Conservation (phyloP, 37 sponge, comb jelly and placozoan species). For the Diacarnus erythraeanus region DNA sequence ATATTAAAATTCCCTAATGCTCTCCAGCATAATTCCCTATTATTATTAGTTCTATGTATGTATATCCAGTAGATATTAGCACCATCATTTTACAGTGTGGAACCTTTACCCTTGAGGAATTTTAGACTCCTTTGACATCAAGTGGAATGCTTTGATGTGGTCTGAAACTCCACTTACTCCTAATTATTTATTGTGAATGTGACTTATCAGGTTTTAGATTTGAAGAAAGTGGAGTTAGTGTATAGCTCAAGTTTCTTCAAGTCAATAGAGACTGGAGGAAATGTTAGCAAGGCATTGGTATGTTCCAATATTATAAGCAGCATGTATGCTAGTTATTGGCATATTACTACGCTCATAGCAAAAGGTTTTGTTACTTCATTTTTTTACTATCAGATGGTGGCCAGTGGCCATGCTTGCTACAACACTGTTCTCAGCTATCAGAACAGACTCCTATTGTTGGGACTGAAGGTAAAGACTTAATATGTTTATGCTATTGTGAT, state of each 20-base stretch:
- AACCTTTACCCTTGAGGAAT: no score
- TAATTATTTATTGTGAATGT: not conserved
- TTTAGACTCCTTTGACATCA: no score
- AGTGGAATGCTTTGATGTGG: no score
- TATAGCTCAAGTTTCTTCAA: slow-evolving; percentile 82
- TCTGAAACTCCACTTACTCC: not conserved
- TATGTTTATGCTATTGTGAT: not conserved
- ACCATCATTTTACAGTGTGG: no score
- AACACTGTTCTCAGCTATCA: slow-evolving; percentile 58
- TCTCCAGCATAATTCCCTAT: no score
- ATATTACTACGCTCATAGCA: not conserved
- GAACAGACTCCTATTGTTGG: slow-evolving; percentile 53
- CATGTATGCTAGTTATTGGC: not conserved
- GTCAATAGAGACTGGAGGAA: slow-evolving; percentile 82
- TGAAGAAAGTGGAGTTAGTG: slow-evolving; percentile 65
- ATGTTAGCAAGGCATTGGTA: slow-evolving; percentile 78
- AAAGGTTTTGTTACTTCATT: no score
- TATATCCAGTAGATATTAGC: no score
- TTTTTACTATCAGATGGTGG: slow-evolving; percentile 39
- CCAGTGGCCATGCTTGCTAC: slow-evolving; percentile 75
- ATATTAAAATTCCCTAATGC: no score
- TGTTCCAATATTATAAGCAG: not conserved
- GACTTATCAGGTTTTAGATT: slow-evolving; percentile 59
- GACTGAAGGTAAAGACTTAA: slow-evolving; percentile 43
- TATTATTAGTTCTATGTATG: no score